Base-by-base conservation (phyloP, 2,797 vertebrate species). In the Scyliorhinus canicula region DNA sequence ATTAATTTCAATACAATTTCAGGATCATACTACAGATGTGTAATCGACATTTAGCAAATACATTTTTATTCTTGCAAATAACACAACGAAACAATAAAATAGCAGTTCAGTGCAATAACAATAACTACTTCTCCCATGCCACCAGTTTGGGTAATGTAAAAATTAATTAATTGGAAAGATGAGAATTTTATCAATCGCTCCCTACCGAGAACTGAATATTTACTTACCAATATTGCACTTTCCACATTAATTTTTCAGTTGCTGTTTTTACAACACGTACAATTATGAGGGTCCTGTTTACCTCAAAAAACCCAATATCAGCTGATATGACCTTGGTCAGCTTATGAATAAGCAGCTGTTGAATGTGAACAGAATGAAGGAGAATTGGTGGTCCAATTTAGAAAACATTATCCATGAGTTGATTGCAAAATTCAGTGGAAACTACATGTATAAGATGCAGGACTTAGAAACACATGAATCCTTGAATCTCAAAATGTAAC, bases 131-230 rank as follows among this genome's bases (percentile, higher is more conserved):
- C n/a, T 44, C 57, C 60, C 60, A 91, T 91, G 60, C 65, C 88
- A 24, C 55, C 52, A 91, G n/a, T 63, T 65, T 65, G 26, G 60
- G 21, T 65, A 63, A 65, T 44, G 60, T 65, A 44, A 91, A 91
- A 91, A 91, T 91, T 91, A 63, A 65, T 91, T 91, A 91, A 44
- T 63, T 91, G 35, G 44, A 60, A 91, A 90, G 55, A 60, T 90
- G 55, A 90, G 35, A 91, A 91, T 91, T 91, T 91, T 19, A 26
- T 65, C n/a, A 65, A 60, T 63, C 3, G 12, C 60, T 8, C 40
- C 60, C 35, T 24, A 35, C 31, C 44, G 88, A 63, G 6, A 9
- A 9, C 21, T 91, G 57, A 63, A 91, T 65, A 91, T 65, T 63
- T 65, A 11, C n/a, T 40, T 44, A 91, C 40, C 9, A 91, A 91